Conservation (phyloP, 2,113 vertebrate species). For the Arenaria interpres region DNA sequence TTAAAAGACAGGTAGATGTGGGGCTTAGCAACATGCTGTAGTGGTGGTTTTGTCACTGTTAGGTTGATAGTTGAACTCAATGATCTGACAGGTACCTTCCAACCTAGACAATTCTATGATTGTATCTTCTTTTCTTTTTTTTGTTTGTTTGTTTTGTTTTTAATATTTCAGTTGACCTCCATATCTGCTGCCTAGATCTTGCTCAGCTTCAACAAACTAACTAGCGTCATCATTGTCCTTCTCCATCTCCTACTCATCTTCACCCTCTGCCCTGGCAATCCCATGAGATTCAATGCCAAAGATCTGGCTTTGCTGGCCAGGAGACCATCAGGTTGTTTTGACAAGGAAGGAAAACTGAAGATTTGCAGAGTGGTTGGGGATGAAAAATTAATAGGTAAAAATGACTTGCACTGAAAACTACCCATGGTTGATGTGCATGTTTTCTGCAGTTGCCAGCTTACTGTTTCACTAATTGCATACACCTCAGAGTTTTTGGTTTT, state of each 20-base stretch:
- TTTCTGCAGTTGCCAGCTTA: neutral
- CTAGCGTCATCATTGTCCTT: neutral
- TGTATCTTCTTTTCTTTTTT: neutral
- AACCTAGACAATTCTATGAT: too few species aligned
- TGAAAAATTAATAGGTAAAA: slow-evolving; percentile 25
- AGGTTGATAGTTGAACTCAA: too few species aligned
- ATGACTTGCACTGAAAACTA: neutral
- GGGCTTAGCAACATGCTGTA: too few species aligned
- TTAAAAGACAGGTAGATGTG: neutral
- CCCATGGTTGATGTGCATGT: neutral
- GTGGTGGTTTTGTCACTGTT: too few species aligned
- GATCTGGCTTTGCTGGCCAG: slow-evolving; percentile 13
- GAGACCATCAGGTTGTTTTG: slow-evolving; percentile 29
- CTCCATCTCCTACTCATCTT: neutral
- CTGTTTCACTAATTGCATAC: neutral
- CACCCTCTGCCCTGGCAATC: neutral
- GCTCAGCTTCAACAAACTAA: neutral
- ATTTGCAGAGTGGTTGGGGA: neutral
- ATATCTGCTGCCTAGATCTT: neutral
- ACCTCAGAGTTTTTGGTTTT: neutral
- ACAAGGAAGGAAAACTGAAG: slow-evolving; percentile 49
- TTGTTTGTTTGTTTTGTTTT: neutral
- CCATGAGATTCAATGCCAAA: slow-evolving; percentile 41
- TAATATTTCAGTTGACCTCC: neutral
- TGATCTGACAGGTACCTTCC: too few species aligned